A percentile compares a stretch with the other conserved stretches of the same genome.
Conservation (phyloP, 2,888 invertebrate species). For the Bugula neritina region DNA sequence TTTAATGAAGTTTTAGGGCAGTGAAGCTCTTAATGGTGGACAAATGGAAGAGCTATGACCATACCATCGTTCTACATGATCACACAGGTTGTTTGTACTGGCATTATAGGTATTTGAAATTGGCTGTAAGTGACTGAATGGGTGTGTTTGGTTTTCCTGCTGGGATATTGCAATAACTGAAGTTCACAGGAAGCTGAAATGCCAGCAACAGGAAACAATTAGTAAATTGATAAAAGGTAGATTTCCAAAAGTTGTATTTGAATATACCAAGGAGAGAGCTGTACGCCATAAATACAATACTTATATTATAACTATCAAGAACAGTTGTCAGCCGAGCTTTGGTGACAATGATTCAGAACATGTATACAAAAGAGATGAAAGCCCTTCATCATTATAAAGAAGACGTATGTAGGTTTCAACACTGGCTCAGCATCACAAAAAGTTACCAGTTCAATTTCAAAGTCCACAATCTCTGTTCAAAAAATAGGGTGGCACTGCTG, state of each 20-base stretch:
- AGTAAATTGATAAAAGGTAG: too few relatives aligned
- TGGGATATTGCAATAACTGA: too few relatives aligned
- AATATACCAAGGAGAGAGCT: neutral
- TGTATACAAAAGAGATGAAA: neutral
- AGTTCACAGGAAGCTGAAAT: too few relatives aligned
- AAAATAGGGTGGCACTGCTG: neutral
- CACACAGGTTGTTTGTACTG: too few relatives aligned
- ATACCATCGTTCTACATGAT: too few relatives aligned
- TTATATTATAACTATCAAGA: neutral
- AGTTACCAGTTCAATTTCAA: slow-evolving; percentile 13
- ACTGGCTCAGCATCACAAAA: slow-evolving; percentile 12
- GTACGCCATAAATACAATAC: neutral
- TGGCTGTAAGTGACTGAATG: neutral
- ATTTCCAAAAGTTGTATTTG: neutral
- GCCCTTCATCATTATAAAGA: neutral
- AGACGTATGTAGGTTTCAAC: slow-evolving; percentile 10
- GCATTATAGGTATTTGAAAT: too few relatives aligned
- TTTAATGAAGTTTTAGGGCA: too few relatives aligned
- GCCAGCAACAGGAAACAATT: too few relatives aligned
- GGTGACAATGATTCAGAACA: too few relatives aligned
- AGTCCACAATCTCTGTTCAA: slow-evolving; percentile 12
- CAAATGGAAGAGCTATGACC: too few relatives aligned
- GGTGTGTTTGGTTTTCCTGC: neutral
- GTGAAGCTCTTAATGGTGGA: too few relatives aligned
- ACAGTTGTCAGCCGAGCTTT: too few relatives aligned